These are phyloP conservation scores for Melanotus villosus DNA, from an alignment of 2,888 invertebrate genomes.

Conservation along the genomic window DNA sequence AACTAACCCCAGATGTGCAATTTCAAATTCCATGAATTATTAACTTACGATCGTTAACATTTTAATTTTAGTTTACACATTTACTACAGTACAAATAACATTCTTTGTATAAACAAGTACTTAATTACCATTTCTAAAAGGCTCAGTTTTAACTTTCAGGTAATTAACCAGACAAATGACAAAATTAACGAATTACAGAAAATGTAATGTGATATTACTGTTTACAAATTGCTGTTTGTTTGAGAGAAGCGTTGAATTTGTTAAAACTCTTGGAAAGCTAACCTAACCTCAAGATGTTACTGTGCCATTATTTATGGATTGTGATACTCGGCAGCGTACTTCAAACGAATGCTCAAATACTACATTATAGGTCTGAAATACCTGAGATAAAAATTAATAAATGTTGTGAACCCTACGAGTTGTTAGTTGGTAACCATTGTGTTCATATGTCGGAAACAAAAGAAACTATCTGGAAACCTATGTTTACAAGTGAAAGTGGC, in stretches of 20 bases:
- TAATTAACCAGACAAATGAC: too few relatives aligned
- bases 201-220: too few relatives aligned
- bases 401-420: constrained; percentile 82
- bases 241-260: too few relatives aligned
- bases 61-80: too few relatives aligned
- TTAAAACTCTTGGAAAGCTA: neutral
- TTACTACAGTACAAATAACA: too few relatives aligned
- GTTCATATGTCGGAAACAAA: constrained; percentile 75
- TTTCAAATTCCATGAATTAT: too few relatives aligned
- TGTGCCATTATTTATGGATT: constrained; percentile 8
- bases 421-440: constrained; percentile 79
- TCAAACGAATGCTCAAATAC: neutral
- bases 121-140: too few relatives aligned
- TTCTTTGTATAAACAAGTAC: too few relatives aligned
- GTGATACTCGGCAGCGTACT: constrained; percentile 13
- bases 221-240: too few relatives aligned
- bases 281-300: constrained; percentile 18
- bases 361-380: constrained; percentile 14
- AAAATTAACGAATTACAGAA: constrained; percentile 15
- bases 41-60: too few relatives aligned
- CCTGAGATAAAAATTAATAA: constrained; percentile 75
- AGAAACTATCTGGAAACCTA: constrained; percentile 74
- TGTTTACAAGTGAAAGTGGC: constrained; percentile 77
- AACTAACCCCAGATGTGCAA: neutral
- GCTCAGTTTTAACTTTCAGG: too few relatives aligned